A percentile compares a stretch with the other conserved stretches of the same genome.
phyloP scores from a whole-genome alignment of 2,797 vertebrate species.

The Phataginus tetradactyla region DNA sequence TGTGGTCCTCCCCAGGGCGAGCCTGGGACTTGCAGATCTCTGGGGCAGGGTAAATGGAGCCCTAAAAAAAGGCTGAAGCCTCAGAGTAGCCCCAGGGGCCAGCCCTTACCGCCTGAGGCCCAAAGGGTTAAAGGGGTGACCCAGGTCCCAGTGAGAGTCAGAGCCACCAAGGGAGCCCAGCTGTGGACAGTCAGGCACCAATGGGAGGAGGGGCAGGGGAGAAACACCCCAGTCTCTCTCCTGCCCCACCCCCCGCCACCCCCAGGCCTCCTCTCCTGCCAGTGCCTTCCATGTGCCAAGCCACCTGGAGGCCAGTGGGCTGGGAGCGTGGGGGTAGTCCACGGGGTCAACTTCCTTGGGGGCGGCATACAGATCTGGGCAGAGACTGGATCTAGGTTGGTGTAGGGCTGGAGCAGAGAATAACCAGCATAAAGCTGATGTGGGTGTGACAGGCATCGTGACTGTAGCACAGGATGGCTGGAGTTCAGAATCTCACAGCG shows the following conservation, averaged over 20 bases:
- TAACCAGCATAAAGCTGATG: rapidly evolving
- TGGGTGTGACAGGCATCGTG: background rate
- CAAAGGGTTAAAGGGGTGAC: background rate
- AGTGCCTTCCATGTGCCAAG: background rate
- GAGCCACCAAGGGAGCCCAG: background rate
- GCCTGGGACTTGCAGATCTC: background rate
- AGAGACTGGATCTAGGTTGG: background rate
- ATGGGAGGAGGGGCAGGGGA: background rate
- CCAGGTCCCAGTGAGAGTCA: background rate
- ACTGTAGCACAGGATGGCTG: background rate
- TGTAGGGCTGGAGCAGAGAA: background rate
- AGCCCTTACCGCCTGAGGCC: background rate
- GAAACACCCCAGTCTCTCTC: background rate
- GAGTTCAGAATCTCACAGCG: background rate
- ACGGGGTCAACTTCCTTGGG: background rate
- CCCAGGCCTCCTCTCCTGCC: background rate
- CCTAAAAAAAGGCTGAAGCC: background rate
- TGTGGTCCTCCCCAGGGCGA: background rate
- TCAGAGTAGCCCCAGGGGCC: background rate
- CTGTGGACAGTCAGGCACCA: background rate
- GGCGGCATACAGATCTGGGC: background rate
- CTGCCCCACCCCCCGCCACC: no score
- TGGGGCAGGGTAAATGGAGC: background rate
- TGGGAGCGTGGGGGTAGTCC: no score
- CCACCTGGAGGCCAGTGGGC: background rate